These are phyloP conservation scores for Pelvicachromis taeniatus DNA, from an alignment of 2,113 vertebrate genomes.

Conservation along the genomic window DNA sequence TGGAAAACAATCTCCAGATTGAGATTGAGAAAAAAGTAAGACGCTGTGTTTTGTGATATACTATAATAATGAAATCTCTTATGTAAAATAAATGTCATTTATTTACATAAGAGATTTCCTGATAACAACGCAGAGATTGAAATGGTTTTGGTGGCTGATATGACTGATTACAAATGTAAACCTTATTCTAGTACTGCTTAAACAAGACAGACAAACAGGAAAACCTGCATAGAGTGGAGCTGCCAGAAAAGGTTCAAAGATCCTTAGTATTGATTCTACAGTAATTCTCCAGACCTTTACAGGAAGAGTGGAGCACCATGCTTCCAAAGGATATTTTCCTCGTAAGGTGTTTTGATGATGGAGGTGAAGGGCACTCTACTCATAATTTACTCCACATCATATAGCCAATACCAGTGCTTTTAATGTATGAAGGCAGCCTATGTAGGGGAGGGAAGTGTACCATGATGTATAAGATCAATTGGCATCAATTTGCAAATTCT, in stretches of 20 bases:
- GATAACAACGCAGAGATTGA: neutral
- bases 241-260: neutral
- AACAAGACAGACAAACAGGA: neutral
- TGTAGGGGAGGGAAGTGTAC: neutral
- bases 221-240: neutral
- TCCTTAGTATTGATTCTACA: neutral
- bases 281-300: neutral
- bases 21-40: slow-evolving; percentile 88
- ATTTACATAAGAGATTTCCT: neutral
- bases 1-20: slow-evolving; percentile 82
- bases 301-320: neutral
- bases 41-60: neutral
- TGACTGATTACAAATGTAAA: neutral
- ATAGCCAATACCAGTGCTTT: neutral
- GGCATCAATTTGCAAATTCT: too few relatives aligned
- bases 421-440: neutral
- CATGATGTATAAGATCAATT: too few relatives aligned
- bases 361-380: neutral
- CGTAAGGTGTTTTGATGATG: neutral
- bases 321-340: neutral
- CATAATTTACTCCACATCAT: neutral
- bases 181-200: neutral
- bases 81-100: neutral
- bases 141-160: neutral
- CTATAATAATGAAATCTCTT: neutral